phyloP scores from a whole-genome alignment of 2,797 vertebrate species.

The Rhadinocentrus ornatus region DNA sequence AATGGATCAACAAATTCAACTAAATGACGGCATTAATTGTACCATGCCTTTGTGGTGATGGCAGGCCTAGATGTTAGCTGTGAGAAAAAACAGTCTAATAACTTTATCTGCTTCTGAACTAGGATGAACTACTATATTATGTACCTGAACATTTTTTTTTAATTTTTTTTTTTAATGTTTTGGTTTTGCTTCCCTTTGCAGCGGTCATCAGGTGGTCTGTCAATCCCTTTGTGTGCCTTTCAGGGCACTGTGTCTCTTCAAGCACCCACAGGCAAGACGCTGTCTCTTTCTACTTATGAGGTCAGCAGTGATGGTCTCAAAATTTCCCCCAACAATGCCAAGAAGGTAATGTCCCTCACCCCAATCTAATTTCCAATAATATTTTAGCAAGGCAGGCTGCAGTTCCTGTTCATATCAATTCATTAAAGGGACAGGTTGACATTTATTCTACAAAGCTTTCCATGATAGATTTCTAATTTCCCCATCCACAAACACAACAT shows the following conservation, averaged over 20 bases:
- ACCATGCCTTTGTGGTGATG: too few species aligned
- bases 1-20: not conserved
- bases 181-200: conserved; percentile 59
- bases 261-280: conserved; percentile 93
- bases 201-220: conserved; percentile 87
- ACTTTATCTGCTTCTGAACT: not conserved
- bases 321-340: conserved; percentile 86
- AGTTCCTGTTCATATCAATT: not conserved
- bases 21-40: not conserved
- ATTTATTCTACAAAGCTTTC: not conserved
- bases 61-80: not conserved
- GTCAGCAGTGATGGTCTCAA: conserved; percentile 94
- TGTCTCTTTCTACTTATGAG: conserved; percentile 97
- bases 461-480: not conserved
- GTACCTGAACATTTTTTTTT: not conserved
- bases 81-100: not conserved
- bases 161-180: not conserved
- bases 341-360: conserved; percentile 76
- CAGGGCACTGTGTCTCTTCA: conserved; percentile 97
- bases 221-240: conserved; percentile 94
- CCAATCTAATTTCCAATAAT: not conserved
- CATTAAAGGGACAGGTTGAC: not conserved
- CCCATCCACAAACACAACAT: not conserved
- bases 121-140: not conserved
- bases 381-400: not conserved